Conservation (phyloP, 2,888 invertebrate genomes). For the Charanyca ferruginea region DNA sequence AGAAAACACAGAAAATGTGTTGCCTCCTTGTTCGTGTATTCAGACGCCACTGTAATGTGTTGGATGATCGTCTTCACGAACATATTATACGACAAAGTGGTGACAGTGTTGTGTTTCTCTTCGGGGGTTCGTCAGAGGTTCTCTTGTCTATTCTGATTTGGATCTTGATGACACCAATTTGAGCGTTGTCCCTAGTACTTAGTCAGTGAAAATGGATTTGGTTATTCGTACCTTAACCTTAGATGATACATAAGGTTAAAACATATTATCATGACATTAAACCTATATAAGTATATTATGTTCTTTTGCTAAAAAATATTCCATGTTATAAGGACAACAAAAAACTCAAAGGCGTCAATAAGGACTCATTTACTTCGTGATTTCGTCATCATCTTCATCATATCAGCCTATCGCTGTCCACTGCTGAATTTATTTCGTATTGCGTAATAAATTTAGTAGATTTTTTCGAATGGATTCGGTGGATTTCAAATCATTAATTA, state of each 20-base stretch:
- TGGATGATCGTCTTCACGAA: conserved; percentile 5
- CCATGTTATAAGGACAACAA: background rate
- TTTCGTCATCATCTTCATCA: too few relatives aligned
- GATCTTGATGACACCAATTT: background rate
- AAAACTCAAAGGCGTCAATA: background rate
- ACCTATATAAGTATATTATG: too few relatives aligned
- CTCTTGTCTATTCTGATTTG: conserved; percentile 1
- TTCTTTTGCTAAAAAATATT: conserved; percentile 10
- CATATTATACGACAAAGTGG: conserved; percentile 10
- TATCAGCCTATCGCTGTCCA: too few relatives aligned
- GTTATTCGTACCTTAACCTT: too few relatives aligned
- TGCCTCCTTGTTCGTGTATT: too few relatives aligned
- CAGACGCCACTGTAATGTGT: background rate
- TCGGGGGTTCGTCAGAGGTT: too few relatives aligned
- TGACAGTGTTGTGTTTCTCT: too few relatives aligned
- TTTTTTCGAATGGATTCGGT: background rate
- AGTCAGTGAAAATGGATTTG: too few relatives aligned
- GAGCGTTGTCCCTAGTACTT: background rate
- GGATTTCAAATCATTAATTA: too few relatives aligned
- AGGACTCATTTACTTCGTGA: too few relatives aligned
- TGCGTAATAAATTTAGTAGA: background rate
- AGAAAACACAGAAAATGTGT: too few relatives aligned
- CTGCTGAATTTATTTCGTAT: conserved; percentile 3
- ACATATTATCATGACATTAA: background rate
- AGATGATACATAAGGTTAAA: background rate